Percentiles rank a stretch among this genome's conserved stretches.
These are phyloP conservation scores for Neomorphus geoffroyi DNA, from an alignment of 2,797 vertebrate species.

Conservation along the genomic window DNA sequence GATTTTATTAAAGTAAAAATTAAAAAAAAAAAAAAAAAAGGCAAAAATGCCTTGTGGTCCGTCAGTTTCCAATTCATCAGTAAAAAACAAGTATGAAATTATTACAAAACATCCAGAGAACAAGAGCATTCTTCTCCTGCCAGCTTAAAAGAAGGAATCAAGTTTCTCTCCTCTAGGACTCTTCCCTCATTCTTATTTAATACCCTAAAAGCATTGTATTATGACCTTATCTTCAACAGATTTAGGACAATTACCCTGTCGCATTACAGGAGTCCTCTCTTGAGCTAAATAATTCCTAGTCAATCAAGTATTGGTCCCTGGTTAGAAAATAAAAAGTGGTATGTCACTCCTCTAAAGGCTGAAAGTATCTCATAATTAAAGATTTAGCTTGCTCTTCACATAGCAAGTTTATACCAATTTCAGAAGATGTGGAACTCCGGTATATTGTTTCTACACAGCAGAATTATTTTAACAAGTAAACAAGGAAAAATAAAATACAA, in stretches of 20 bases:
- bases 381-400: not conserved
- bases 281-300: not conserved
- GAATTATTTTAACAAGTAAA: not conserved
- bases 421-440: not conserved
- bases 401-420: not conserved
- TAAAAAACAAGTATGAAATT: not conserved
- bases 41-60: not conserved
- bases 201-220: not conserved
- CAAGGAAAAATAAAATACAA: not conserved
- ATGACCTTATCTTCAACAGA: not conserved
- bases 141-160: not conserved
- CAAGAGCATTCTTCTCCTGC: not conserved
- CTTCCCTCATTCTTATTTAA: not conserved
- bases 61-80: not conserved
- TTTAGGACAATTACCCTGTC: not conserved
- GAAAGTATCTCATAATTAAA: not conserved
- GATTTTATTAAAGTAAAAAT: not conserved
- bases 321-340: no score
- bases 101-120: not conserved
- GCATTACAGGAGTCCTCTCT: not conserved
- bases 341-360: not conserved
- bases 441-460: not conserved
- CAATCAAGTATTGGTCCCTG: not conserved
- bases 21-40: not conserved
- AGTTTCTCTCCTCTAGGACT: not conserved